These are phyloP conservation scores for Helogale parvula DNA, from an alignment of 2,113 vertebrate genomes.

Conservation along the genomic window DNA sequence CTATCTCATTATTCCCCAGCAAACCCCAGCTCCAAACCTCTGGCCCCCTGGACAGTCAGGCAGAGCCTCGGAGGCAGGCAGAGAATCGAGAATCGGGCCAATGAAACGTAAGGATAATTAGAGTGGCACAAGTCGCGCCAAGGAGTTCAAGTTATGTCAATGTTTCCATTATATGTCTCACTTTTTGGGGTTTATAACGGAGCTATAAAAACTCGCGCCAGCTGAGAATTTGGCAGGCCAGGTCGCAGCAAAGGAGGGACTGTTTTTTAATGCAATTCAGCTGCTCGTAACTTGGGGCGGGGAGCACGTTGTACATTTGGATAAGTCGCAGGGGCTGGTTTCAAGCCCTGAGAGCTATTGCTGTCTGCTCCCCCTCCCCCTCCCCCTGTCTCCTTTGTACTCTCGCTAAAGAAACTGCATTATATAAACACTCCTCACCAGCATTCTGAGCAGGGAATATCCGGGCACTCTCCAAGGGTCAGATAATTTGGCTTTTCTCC, in stretches of 20 bases:
- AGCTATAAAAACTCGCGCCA: constrained; percentile 82
- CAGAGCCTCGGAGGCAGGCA: background rate
- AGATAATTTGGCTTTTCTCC: background rate
- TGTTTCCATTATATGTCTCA: constrained; percentile 83
- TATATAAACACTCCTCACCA: background rate
- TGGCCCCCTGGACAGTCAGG: background rate
- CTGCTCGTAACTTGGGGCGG: constrained; percentile 57
- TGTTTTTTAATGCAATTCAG: constrained; percentile 71
- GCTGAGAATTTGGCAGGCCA: constrained; percentile 78
- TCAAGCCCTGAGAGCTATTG: background rate
- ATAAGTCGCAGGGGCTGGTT: background rate
- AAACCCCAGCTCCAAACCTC: background rate
- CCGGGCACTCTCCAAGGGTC: background rate
- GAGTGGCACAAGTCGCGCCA: constrained; percentile 71
- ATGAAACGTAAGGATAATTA: constrained; percentile 64
- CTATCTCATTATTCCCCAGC: constrained; percentile 61
- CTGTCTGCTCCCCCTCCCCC: background rate
- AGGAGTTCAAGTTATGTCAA: constrained; percentile 83
- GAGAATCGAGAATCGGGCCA: constrained; percentile 45
- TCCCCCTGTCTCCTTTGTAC: background rate
- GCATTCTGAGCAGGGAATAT: background rate
- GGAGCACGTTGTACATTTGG: background rate
- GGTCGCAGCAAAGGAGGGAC: constrained; percentile 51
- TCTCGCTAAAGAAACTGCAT: constrained; percentile 18
- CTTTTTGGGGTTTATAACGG: constrained; percentile 80